Base-by-base conservation (phyloP, 2,888 invertebrate genomes). In the Eristalis tenax region DNA sequence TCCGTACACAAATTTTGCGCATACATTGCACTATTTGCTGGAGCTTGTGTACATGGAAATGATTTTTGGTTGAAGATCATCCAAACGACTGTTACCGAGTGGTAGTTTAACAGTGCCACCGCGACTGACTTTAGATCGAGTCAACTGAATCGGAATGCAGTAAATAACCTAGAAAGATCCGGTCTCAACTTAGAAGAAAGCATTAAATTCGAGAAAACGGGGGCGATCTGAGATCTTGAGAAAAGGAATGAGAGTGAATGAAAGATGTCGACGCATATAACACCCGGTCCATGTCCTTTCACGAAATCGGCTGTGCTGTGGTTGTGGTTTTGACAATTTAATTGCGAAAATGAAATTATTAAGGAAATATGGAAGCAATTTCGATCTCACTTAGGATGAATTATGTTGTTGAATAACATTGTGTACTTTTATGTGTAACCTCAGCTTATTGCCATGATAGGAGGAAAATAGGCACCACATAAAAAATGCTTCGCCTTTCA, bases 121-220 rank as follows among this genome's bases (percentile, higher is more conserved):
- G 6, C 65, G 74, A 35, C 69, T 63, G 63, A 22, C 56, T 68
- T 83, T 38, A 50, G 75, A 78, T 64, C 86, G 75, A 18, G 79
- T 83, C 50, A 87, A 73, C 8, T 75, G 83, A 32, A 87, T 76
- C 71, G 87, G 87, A 23, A 87, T 57, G 43, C 83, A 83, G 73
- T 83, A 83, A 64, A 87, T 87, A n/a, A 76, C 76, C 84, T 85
- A 81, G 43, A 81, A 75, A 83, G 61, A 79, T 26, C 64, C 11
- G 18, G 32, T 50, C 26, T 76, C 61, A 71, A 28, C 63, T 68
- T 40, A 26, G 13, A 32, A 26, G 26, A 18, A 10, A 15, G 4
- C 4, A 35, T 18, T n/a, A 26, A 22, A 59, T 38, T 15, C 15
- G 4, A 15, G 59, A 1, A 23, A 59, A 59, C 13, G 59, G 59